phyloP scores from a whole-genome alignment of 2,797 vertebrate genomes.

The Emys orbicularis region DNA sequence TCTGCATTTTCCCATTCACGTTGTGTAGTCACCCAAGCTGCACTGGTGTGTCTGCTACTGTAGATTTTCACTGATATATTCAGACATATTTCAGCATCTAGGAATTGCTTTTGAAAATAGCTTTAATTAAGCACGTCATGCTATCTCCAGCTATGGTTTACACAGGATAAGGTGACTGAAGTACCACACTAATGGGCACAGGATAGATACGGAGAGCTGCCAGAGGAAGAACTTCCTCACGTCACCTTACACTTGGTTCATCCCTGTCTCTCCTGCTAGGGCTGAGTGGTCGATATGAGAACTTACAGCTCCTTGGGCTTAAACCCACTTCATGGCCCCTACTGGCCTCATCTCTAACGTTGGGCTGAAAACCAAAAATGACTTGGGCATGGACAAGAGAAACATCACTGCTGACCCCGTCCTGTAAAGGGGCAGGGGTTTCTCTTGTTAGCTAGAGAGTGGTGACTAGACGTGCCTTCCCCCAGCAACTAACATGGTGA shows the following conservation, averaged over 20 bases:
- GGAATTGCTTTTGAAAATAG: background rate
- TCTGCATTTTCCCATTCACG: background rate
- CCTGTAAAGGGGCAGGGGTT: background rate
- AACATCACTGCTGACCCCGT: fast-evolving
- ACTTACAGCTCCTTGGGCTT: background rate
- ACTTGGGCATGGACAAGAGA: background rate
- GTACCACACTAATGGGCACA: background rate
- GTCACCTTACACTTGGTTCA: background rate
- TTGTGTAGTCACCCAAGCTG: background rate
- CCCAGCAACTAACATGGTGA: background rate
- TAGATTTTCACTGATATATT: background rate
- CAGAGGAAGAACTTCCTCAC: background rate
- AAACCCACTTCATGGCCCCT: background rate
- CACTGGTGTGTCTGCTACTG: background rate
- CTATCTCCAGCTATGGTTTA: background rate
- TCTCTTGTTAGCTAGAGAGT: background rate
- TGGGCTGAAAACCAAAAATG: background rate
- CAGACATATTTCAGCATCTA: background rate
- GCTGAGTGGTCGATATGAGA: background rate
- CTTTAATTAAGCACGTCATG: background rate
- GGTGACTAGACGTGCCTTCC: background rate
- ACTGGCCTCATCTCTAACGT: background rate
- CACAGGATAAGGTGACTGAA: background rate
- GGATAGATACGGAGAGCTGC: background rate
- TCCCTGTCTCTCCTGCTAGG: background rate